phyloP scores from a whole-genome alignment of 2,888 invertebrate genomes.

The Nesidiocoris tenuis region DNA sequence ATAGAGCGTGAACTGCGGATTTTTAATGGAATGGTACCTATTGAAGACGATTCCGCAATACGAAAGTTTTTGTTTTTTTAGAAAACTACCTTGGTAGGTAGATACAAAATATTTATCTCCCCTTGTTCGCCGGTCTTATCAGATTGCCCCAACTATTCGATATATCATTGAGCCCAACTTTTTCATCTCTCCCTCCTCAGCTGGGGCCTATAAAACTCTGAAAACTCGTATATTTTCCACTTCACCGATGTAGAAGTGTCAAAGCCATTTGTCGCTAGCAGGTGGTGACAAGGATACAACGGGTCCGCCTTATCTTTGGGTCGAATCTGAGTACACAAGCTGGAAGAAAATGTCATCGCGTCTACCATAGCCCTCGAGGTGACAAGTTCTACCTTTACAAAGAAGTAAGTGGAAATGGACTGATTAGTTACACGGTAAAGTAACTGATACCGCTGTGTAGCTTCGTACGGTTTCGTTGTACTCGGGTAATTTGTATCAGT shows the following conservation, averaged over 20 bases:
- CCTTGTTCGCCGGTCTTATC: no score
- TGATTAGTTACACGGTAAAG: background rate
- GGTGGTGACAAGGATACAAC: conserved; percentile 29
- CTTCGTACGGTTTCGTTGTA: background rate
- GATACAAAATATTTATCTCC: no score
- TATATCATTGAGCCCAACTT: background rate
- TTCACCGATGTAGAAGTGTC: background rate
- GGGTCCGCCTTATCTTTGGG: conserved; percentile 5
- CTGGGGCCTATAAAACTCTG: background rate
- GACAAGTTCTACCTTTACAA: background rate
- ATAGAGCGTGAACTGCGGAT: no score
- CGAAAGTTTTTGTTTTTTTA: no score
- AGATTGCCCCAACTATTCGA: no score
- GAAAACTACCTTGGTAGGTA: no score
- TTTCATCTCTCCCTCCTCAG: background rate
- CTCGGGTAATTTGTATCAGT: background rate
- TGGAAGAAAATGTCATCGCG: background rate
- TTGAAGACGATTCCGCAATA: no score
- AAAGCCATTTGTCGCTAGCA: conserved; percentile 5
- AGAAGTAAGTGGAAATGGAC: background rate
- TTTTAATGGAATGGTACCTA: no score
- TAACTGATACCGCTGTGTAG: background rate
- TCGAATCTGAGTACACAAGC: background rate
- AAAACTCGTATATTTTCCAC: background rate
- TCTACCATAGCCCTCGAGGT: background rate